Percentiles rank a stretch among this genome's conserved stretches.
Evolutionary conservation across 1,140 invertebrate species (phyloP).

Genomic region (Hesperophylax magnus): DNA sequence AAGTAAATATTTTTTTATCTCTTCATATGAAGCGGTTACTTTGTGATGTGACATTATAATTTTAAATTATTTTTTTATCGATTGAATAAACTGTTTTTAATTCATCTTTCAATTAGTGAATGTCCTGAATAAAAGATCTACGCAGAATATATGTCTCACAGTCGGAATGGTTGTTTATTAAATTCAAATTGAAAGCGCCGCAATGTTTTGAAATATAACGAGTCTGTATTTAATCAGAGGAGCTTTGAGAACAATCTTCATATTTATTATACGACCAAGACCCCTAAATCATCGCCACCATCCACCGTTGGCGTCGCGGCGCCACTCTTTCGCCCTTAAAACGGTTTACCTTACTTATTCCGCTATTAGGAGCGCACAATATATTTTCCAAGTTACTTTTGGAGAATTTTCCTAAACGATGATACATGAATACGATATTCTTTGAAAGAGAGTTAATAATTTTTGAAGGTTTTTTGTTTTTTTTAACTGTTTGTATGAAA

Average conservation of each 20-base stretch:
- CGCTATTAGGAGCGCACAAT: constrained; percentile 9
- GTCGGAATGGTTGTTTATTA: constrained; percentile 9
- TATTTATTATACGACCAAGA: constrained; percentile 27
- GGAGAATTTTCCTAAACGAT: not conserved
- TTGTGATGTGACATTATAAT: no score
- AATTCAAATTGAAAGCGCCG: constrained; percentile 40
- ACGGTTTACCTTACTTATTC: constrained; percentile 43
- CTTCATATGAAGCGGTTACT: no score
- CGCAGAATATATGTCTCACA: not conserved
- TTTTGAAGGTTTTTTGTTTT: no score
- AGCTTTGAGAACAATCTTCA: constrained; percentile 43
- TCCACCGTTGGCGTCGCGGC: no score
- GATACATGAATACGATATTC: not conserved
- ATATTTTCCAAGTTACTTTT: not conserved
- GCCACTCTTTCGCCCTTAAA: constrained; percentile 29
- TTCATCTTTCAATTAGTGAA: no score
- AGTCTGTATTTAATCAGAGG: constrained; percentile 35
- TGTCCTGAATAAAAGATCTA: not conserved
- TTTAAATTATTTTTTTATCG: no score
- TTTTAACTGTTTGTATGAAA: no score
- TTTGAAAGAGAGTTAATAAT: no score
- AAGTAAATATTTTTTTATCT: no score
- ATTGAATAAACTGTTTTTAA: no score
- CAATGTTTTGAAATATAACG: constrained; percentile 25
- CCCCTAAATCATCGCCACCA: constrained; percentile 29